Base-by-base conservation (phyloP, 2,113 vertebrate species). In the Oryzias javanicus region DNA sequence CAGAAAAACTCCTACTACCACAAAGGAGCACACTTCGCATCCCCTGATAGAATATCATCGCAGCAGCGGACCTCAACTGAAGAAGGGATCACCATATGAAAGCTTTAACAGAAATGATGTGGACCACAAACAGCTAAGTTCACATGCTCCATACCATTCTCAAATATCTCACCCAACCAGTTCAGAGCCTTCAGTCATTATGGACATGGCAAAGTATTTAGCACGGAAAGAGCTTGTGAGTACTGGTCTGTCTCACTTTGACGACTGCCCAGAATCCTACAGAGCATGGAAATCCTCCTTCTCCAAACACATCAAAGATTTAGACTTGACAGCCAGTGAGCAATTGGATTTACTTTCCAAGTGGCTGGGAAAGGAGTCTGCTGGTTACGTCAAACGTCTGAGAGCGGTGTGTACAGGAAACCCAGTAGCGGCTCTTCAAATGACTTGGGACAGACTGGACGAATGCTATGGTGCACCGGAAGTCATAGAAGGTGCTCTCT, bases 211-310 rank as follows among this genome's bases (percentile, higher is more conserved):
- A 40, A 59, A 40, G 27, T 59, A 59, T 15, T 48, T 60, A 13
- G 57, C 27, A 40, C 18, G 29, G 14, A 48, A 40, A 35, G 56
- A 59, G 25, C 25, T 59, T 35, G 44, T 59, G 45, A 59, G 56
- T 29, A 59, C 18, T 4, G 56, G 47, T 6, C 49, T 60, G 41
- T 20, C 57, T 16, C 46, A 41, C 19, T 60, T 60, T 49, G 57
- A 60, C 17, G 46, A 60, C 40, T 16, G 18, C 16, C 29, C 57
- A 49, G 46, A 60, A 12, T 41, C 27, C 17, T 49, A 49, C 10
- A 60, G 57, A 49, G 19, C 46, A 41, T 49, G 29, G 25, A 47
- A 14, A 14, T 58, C 44, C 19, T 24, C 55, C 8, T 47, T 58
- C 42, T 46, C 6, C 7, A 58, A 47, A 24, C 19, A 44, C 3